Evolutionary conservation across 2,888 invertebrate genomes (phyloP), one percentile per base, ranked within the genome.

Genomic region (Cheilosia variabilis): DNA sequence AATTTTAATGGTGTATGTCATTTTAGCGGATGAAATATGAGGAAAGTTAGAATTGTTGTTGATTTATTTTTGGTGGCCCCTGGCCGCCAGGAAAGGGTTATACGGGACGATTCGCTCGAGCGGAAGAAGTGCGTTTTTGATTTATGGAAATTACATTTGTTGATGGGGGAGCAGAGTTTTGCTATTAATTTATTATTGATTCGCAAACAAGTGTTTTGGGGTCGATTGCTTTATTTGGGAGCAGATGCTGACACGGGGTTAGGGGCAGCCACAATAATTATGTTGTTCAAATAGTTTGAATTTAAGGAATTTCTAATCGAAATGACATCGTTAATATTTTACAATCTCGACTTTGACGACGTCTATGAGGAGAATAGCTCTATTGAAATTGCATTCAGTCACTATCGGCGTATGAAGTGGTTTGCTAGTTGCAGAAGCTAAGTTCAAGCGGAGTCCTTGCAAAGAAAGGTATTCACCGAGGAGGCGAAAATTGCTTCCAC

Each of bases 1-100:
- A 86, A 86, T 86, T 79, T 80, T 86, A 86, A 86, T 86, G 84
- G 60, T 86, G 66, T 86, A 71, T 86, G 84, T 86, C 84, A 76
- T 80, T 86, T 86, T 66, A 71, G 66, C 75, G 71, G 60, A 86
- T 86, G 84, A 86, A 86, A 86, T 80, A 86, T 86, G 80, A 71
- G 80, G 45, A 86, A 86, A 86, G 84, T 86, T 80, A 53, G 47
- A 86, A 76, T 80, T 86, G 75, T 71, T 79, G 79, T 86, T 86
- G 84, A 86, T 84, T 84, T 84, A 79, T 84, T 69, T 73, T 84
- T 41, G 79, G 69, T 69, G 65, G 78, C 78, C 83, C 27, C 53
- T 79, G 79, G 83, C 83, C 79, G 83, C 83, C 75, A 50, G 50
- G 57, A 37, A 73, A 80, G 73, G 80, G 80, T 80, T 78, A 24